Percentiles rank a stretch among this genome's conserved stretches.
phyloP scores from a whole-genome alignment of 2,113 vertebrate species.

The Saimiri boliviensis region DNA sequence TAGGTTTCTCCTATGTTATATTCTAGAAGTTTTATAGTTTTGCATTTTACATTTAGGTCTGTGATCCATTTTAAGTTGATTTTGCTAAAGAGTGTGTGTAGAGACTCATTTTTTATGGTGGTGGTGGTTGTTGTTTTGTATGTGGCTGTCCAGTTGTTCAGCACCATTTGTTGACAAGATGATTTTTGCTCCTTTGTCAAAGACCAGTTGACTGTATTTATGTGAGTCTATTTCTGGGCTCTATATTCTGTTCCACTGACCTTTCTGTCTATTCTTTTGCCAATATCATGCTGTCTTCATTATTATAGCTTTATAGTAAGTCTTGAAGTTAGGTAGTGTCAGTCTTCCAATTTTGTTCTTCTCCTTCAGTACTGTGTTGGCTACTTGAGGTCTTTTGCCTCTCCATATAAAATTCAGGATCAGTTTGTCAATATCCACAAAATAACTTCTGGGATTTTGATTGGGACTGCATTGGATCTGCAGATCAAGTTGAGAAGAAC shows the following conservation, averaged over 20 bases:
- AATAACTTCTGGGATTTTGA: neutral
- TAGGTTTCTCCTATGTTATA: neutral
- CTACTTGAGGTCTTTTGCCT: neutral
- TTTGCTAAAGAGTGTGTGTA: neutral
- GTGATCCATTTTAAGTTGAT: neutral
- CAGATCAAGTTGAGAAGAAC: neutral
- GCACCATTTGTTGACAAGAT: neutral
- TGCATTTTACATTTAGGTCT: neutral
- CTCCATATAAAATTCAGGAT: neutral
- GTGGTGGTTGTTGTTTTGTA: neutral
- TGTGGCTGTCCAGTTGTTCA: neutral
- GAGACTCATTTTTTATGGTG: neutral
- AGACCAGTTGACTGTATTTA: neutral
- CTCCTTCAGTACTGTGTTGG: neutral
- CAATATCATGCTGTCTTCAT: neutral
- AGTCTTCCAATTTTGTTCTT: neutral
- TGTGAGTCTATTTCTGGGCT: neutral
- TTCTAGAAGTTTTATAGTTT: neutral
- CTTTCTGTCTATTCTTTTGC: neutral
- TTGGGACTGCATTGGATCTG: neutral
- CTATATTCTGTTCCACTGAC: neutral
- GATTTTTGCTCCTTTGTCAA: neutral
- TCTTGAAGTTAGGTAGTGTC: neutral
- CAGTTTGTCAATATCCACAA: neutral
- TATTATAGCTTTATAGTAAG: neutral